Evolutionary conservation across 2,888 invertebrate species (phyloP).

Genomic region (Drosophila sordidula): DNA sequence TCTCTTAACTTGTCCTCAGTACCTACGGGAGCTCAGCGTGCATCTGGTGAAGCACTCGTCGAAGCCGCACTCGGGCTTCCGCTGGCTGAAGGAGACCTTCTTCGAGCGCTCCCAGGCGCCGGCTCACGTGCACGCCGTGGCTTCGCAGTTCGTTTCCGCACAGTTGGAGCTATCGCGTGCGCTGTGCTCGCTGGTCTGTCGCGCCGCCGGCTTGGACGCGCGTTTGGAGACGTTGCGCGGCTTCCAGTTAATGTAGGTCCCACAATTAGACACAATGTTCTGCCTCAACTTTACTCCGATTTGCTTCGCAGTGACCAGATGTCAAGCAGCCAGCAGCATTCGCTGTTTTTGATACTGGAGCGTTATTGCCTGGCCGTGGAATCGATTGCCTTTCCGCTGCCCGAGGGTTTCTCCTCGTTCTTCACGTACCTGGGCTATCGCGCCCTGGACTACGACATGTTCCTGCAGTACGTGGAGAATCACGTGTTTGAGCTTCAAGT

Average conservation of each 20-base stretch:
- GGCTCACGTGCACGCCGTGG: slow-evolving; percentile 91
- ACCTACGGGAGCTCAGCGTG: slow-evolving; percentile 93
- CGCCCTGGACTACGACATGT: slow-evolving; percentile 91
- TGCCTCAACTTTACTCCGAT: neutral
- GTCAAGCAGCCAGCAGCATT: slow-evolving; percentile 88
- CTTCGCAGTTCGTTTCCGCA: slow-evolving; percentile 92
- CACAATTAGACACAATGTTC: no score
- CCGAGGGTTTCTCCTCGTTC: slow-evolving; percentile 95
- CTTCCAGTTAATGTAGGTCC: slow-evolving; percentile 90
- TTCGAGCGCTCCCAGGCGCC: slow-evolving; percentile 87
- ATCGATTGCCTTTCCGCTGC: slow-evolving; percentile 92
- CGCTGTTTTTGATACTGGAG: slow-evolving; percentile 92
- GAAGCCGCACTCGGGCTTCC: slow-evolving; percentile 85
- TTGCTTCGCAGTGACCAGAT: slow-evolving; percentile 89
- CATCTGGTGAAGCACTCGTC: slow-evolving; percentile 90
- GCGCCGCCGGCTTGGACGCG: slow-evolving; percentile 89
- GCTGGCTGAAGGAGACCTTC: slow-evolving; percentile 85
- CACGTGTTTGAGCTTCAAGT: slow-evolving; percentile 95
- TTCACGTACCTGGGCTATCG: slow-evolving; percentile 94
- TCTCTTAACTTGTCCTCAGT: slow-evolving; percentile 86
- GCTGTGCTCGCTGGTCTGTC: slow-evolving; percentile 90
- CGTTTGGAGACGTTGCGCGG: slow-evolving; percentile 90
- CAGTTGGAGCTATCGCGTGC: slow-evolving; percentile 92
- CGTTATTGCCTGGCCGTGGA: slow-evolving; percentile 92
- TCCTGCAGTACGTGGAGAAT: slow-evolving; percentile 93